Base-by-base conservation (phyloP, 1,140 invertebrate species). In the Eriosoma lanigerum region DNA sequence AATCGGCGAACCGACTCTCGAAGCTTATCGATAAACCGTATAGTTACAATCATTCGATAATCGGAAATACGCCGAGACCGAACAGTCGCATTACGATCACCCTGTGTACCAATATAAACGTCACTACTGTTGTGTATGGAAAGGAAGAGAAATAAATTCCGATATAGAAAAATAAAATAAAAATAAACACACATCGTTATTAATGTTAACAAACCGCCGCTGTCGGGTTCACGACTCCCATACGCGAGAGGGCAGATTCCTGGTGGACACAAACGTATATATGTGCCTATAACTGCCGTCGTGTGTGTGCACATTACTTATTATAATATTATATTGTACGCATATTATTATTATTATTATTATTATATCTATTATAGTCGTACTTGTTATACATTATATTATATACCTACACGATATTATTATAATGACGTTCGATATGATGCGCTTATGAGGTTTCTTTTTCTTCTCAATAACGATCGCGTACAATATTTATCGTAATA, bases 361-460 rank as follows among this genome's bases (percentile, higher is more conserved):
- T n/a, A n/a, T n/a, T n/a, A n/a, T n/a, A n/a, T n/a, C n/a, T n/a
- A n/a, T n/a, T n/a, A n/a, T n/a, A 15, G 12, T 13, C 56, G 21
- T 15, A 24, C 13, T 24, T 17, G 24, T 1, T 9, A 4, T 58
- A 58, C 26, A 8, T 9, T 29, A 17, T 38, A n/a, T 64, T 3
- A n/a, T 19, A n/a, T n/a, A 62, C 8, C 2, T 32, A 17, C 10
- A 38, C 21, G 38, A 38, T 38, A 38, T n/a, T 64, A 64, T 64
- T 32, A n/a, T 64, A 64, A 38, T 29, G 62, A 38, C n/a, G 19
- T 66, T 24, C 62, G 62, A 44, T 38, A 48, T 48, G 66, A 70
- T 70, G 66, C n/a, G n/a, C 66, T 70, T 48, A 48, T 48, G 66
- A 70, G 66, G 66, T 70, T 70, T 70, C 66, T 70, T 44, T 48